phyloP scores from a whole-genome alignment of 2,888 invertebrate species.

The Mythimna ferrago region DNA sequence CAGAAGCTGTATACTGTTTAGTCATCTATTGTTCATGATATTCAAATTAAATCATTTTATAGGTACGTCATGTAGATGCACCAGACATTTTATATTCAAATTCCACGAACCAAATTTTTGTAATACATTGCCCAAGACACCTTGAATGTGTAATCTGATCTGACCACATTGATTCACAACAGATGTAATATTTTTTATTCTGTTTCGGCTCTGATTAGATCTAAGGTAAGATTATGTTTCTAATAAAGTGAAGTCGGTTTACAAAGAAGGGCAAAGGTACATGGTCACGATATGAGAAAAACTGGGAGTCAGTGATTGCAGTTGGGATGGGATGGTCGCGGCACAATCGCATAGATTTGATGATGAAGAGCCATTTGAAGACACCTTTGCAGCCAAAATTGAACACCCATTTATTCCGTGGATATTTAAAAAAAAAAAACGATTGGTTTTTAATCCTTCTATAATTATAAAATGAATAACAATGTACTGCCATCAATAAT shows the following conservation, averaged over 20 bases:
- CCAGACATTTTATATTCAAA: constrained; percentile 1
- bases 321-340: too few relatives aligned
- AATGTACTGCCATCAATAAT: neutral
- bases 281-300: constrained; percentile 2
- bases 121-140: constrained; percentile 49
- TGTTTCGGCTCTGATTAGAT: constrained; percentile 44
- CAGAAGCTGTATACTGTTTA: neutral
- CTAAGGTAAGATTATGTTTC: constrained; percentile 47
- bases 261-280: constrained; percentile 37
- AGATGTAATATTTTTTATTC: constrained; percentile 53
- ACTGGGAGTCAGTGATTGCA: neutral
- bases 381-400: neutral
- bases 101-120: constrained; percentile 41
- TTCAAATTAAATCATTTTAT: neutral
- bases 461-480: neutral
- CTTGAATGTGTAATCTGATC: constrained; percentile 60
- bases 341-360: neutral
- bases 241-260: constrained; percentile 29
- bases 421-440: too few relatives aligned
- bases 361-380: neutral
- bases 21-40: neutral
- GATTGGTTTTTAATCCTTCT: too few relatives aligned
- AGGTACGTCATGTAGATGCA: neutral
- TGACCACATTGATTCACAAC: constrained; percentile 47
- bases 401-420: neutral